Evolutionary conservation across 2,797 vertebrate species (phyloP).

Genomic region (Parauchenoglanis punctatus): DNA sequence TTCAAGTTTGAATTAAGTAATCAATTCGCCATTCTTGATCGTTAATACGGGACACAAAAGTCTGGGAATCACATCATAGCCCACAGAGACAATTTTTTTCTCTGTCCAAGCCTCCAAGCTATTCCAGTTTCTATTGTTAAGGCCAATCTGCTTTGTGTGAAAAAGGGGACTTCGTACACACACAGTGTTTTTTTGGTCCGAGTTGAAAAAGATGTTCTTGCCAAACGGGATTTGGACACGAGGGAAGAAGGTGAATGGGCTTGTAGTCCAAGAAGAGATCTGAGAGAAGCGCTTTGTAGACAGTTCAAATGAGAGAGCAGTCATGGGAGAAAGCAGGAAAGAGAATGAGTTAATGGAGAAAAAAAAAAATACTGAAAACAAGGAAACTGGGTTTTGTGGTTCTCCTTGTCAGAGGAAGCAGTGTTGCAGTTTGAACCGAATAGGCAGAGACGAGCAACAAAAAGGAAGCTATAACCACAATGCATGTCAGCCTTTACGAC

Average conservation of each 20-base stretch:
- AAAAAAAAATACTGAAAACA: no score
- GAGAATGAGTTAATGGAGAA: neutral
- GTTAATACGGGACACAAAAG: neutral
- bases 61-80: neutral
- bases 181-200: neutral
- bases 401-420: neutral
- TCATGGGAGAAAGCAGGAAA: neutral
- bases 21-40: slow-evolving; percentile 11
- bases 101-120: neutral
- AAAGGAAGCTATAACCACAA: neutral
- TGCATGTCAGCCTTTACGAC: neutral
- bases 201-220: neutral
- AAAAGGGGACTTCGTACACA: slow-evolving; percentile 1
- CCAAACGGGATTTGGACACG: neutral
- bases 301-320: neutral
- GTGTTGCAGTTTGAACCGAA: neutral
- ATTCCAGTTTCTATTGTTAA: slow-evolving; percentile 17
- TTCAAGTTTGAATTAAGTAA: neutral
- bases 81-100: neutral
- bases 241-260: neutral
- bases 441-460: neutral
- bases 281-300: neutral
- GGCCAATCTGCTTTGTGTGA: neutral
- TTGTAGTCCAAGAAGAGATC: neutral
- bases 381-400: neutral